phyloP scores from a whole-genome alignment of 2,888 invertebrate genomes.

The Lacanobia wlatinum region DNA sequence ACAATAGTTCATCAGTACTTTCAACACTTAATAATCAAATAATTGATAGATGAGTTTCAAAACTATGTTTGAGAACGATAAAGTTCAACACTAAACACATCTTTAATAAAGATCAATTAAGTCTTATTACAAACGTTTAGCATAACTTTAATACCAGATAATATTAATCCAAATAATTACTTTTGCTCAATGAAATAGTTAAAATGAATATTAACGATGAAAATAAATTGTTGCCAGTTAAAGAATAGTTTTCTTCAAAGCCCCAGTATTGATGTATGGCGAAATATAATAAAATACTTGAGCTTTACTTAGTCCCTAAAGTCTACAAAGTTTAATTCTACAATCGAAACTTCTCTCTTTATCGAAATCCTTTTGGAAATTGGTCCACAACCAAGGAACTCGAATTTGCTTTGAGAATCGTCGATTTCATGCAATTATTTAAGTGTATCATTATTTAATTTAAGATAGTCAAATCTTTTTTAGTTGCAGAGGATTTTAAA shows the following conservation, averaged over 20 bases:
- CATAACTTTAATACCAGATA: background rate
- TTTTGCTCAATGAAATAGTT: background rate
- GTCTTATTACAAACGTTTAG: slow-evolving; percentile 5
- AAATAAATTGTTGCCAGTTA: slow-evolving; percentile 14
- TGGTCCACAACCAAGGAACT: slow-evolving; percentile 32
- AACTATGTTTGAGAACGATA: slow-evolving; percentile 3
- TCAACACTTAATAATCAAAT: background rate
- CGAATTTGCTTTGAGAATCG: slow-evolving; percentile 34
- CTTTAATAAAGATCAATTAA: slow-evolving; percentile 5
- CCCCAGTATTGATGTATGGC: slow-evolving; percentile 32
- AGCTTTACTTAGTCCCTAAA: slow-evolving; percentile 20
- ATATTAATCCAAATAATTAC: background rate
- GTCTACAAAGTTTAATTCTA: slow-evolving; percentile 54
- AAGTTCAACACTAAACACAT: background rate
- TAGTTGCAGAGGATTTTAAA: too few relatives aligned
- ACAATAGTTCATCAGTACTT: background rate
- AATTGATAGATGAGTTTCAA: slow-evolving; percentile 15
- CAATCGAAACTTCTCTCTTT: slow-evolving; percentile 51
- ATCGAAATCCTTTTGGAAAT: slow-evolving; percentile 43
- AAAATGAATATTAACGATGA: background rate
- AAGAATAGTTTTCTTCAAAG: slow-evolving; percentile 28
- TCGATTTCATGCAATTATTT: slow-evolving; percentile 27
- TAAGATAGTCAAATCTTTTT: background rate
- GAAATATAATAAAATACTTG: slow-evolving; percentile 33
- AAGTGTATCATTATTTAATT: background rate